These are phyloP conservation scores for Hozukius guyotensis DNA, from an alignment of 2,797 vertebrate genomes.

Conservation along the genomic window DNA sequence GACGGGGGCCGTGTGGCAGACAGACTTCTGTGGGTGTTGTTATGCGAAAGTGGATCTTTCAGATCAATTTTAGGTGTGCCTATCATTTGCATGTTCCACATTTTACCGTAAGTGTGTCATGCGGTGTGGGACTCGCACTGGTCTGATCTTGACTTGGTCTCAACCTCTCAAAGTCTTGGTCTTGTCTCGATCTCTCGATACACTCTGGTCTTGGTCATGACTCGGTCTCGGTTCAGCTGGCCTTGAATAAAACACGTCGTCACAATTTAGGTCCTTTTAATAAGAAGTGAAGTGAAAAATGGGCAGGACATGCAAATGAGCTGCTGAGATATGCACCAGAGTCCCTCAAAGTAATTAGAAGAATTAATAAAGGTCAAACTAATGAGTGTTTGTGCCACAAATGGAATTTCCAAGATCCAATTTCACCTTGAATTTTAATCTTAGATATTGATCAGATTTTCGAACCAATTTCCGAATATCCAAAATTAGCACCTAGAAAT, in stretches of 20 bases:
- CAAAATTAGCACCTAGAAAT: neutral
- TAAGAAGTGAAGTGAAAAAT: constrained; percentile 41
- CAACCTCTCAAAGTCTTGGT: neutral
- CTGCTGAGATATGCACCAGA: constrained; percentile 34
- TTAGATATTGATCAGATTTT: constrained; percentile 8
- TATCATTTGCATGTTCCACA: neutral
- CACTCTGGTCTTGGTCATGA: neutral
- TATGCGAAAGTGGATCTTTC: neutral
- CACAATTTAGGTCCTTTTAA: constrained; percentile 19
- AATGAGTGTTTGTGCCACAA: constrained; percentile 22
- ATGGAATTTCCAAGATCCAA: constrained; percentile 17
- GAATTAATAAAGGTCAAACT: constrained; percentile 38
- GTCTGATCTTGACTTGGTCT: neutral
- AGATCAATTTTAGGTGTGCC: neutral
- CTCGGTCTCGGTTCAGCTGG: neutral
- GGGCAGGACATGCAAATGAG: constrained; percentile 34
- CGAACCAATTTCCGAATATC: neutral
- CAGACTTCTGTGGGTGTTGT: neutral
- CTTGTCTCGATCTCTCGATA: neutral
- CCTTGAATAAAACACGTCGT: neutral
- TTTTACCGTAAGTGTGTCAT: too few relatives aligned
- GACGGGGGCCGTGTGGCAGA: too few relatives aligned
- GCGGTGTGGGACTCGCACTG: too few relatives aligned
- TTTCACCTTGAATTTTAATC: constrained; percentile 23
- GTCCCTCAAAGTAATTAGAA: constrained; percentile 39